Evolutionary conservation across 1,140 invertebrate genomes (phyloP), one percentile per base, ranked within the genome.

Genomic region (Drosophila ficusphila): DNA sequence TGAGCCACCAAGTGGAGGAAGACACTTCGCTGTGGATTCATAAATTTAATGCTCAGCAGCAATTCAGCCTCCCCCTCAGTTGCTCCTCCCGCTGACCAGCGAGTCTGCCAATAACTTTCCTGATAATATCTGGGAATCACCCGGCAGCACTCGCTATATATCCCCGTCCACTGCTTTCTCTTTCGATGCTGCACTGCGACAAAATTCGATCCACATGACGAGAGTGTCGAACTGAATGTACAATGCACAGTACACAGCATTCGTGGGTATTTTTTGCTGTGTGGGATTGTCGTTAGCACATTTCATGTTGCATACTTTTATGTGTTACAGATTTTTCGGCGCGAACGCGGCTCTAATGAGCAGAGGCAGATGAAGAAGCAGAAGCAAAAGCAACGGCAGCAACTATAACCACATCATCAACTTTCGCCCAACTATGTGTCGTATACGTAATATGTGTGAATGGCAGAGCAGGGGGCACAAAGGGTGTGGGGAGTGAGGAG

Each of bases 31-130:
- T 58, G 64, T 57, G 73, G 58, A 86, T 86, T 86, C 79, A 86
- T 86, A 86, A 86, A 86, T 86, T 86, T 88, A 77, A 86, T 86
- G 81, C 81, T 86, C 77, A 88, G 82, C 73, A 77, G 62, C 62
- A 53, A 67, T 39, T 67, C 53, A 12, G n/a, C 25, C 49, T 7
- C 62, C 41, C 29, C 21, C 18, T 7, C 3, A 27, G 16, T 9
- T 48, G 16, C 27, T 25, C n/a, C 21, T 8, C n/a, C 58, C 34
- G 19, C 27, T 49, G 27, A 18, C 39, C 31, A 44, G 21, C 41
- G 46, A 44, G 39, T n/a, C 41, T 62, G 44, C 79, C 79, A 83
- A 86, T 86, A 86, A 88, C 76, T 86, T 86, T 81, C 21, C 57
- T 75, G 82, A 86, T 86, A 86, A 86, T 86, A 86, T 86, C 81